These are phyloP conservation scores for Gallinago stenura DNA, from an alignment of 2,797 vertebrate genomes.

Conservation along the genomic window DNA sequence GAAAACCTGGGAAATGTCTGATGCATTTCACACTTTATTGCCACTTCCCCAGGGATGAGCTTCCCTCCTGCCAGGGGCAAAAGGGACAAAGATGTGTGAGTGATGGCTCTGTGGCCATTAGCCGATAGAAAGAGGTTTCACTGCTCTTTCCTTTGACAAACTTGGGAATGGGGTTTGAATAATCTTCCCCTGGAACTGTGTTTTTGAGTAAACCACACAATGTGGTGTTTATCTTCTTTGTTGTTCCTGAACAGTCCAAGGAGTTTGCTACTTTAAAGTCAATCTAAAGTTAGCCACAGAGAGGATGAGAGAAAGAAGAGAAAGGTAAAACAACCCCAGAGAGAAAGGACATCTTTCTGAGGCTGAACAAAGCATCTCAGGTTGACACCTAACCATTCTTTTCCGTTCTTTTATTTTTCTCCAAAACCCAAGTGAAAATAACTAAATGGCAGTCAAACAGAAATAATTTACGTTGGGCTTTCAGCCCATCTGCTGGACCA, in stretches of 20 bases:
- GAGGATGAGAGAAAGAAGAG: neutral
- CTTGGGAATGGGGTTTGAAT: neutral
- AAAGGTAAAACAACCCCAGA: neutral
- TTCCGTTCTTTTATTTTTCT: neutral
- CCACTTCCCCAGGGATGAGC: neutral
- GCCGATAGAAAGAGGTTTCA: neutral
- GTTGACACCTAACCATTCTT: neutral
- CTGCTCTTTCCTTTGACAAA: neutral
- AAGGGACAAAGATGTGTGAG: accelerated
- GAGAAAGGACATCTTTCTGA: neutral
- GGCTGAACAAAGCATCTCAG: neutral
- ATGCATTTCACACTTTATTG: neutral
- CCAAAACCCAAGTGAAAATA: neutral
- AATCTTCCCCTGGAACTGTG: neutral
- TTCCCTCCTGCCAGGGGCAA: neutral
- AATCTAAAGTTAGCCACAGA: neutral
- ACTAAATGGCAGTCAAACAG: neutral
- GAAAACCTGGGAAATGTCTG: neutral
- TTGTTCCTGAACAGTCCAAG: neutral
- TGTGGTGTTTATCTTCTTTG: neutral
- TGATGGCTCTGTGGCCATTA: neutral
- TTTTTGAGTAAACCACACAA: neutral
- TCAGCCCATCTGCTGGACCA: neutral
- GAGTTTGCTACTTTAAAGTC: neutral
- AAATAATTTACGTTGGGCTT: neutral